Percentiles rank a stretch among this genome's conserved stretches.
phyloP scores from a whole-genome alignment of 37 sponge, comb jelly and placozoan species.

The Dysidea cf. avara region DNA sequence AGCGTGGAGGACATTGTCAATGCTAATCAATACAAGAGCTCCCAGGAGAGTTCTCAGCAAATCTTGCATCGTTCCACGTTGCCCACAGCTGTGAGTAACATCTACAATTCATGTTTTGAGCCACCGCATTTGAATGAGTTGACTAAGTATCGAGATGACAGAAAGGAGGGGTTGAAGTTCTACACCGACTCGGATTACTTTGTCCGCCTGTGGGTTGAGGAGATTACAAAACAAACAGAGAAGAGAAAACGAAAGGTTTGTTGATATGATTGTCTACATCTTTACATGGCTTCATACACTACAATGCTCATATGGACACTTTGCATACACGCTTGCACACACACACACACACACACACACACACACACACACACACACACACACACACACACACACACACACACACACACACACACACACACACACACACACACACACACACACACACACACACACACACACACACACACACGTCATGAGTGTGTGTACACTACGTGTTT shows the following conservation, averaged over 20 bases:
- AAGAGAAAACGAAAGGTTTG: constrained; percentile 56
- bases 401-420: no score
- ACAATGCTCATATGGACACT: no score
- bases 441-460: no score
- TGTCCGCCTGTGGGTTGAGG: constrained; percentile 78
- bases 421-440: no score
- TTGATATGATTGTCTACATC: no score
- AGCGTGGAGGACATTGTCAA: constrained; percentile 47
- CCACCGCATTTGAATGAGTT: constrained; percentile 76
- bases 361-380: no score
- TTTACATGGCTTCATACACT: no score
- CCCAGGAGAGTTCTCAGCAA: constrained; percentile 67
- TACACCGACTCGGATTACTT: constrained; percentile 92
- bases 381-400: no score
- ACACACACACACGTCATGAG: no score
- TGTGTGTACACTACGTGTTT: no score
- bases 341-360: no score
- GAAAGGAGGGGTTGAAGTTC: constrained; percentile 77
- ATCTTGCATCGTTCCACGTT: constrained; percentile 74
- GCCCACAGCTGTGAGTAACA: constrained; percentile 45
- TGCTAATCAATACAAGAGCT: constrained; percentile 77
- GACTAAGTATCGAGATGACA: constrained; percentile 77
- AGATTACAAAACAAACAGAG: constrained; percentile 54
- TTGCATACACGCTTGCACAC: no score
- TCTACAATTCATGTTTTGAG: constrained; percentile 46